Base-by-base conservation (phyloP, 2,888 invertebrate species). In the Callinectes sapidus region DNA sequence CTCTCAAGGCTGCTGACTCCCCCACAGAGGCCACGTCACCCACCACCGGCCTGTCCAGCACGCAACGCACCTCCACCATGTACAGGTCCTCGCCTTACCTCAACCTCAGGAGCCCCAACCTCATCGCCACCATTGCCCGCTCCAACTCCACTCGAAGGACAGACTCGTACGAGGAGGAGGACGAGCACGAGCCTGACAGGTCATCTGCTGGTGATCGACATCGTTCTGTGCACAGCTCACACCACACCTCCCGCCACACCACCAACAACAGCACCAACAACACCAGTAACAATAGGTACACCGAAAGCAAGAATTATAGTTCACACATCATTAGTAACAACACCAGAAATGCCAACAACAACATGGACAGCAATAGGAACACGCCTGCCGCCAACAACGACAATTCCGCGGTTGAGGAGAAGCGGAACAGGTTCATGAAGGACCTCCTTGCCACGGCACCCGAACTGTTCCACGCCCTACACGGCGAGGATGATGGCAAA, bases 401-500 rank as follows among this genome's bases (percentile, higher is more conserved):
- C 32, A 88, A 88, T 3, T 35, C 14, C 39, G 32, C 32, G 2
- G 93, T 87, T 6, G 91, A 93, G 16, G 94, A 94, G 16, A 94
- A 94, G 42, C 90, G 92, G 10, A 66, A 91, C 66, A 88, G 90
- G 39, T 94, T 94, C 48, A 94, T 94, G 94, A 93, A 94, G 61
- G 94, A 94, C 14, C 93, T 94, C 42, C 87, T 94, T 28, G 94
- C 93, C 48, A 93, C 94, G 16, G 94, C 94, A 0, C 94, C 94
- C 6, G 94, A 94, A 81, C 94, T 94, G 16, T 94, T 91, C 92
- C 94, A 94, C 66, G 93, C 94, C 32, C 92, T 94, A 39, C 94
- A 94, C 85, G 94, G 94, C 23, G 94, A 94, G 55, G 94, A 93
- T 5, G 93, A 93, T 23, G 89, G 39, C 42, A 93, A 91, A 42